A percentile compares a stretch with the other conserved stretches of the same genome.
These are phyloP conservation scores for Entomyzon cyanotis DNA, from an alignment of 2,113 vertebrate genomes.

Conservation along the genomic window DNA sequence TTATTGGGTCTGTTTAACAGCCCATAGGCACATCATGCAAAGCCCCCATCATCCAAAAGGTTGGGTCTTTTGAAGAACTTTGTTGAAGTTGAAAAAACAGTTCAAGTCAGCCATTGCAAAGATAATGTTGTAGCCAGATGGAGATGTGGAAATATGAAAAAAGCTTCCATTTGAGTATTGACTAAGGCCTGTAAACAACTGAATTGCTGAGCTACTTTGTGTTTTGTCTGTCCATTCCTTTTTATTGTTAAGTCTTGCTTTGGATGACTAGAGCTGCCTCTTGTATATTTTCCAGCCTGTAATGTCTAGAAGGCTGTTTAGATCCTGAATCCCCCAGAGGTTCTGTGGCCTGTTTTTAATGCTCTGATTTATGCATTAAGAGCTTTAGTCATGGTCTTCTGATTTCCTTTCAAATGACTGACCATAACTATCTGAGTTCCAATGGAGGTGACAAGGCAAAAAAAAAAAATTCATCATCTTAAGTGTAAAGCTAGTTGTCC, in stretches of 20 bases:
- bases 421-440: background rate
- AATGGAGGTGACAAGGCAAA: background rate
- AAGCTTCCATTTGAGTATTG: background rate
- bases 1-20: background rate
- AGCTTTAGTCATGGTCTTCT: background rate
- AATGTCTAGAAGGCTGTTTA: conserved; percentile 39
- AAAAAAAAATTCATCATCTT: background rate
- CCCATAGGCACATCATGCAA: background rate
- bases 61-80: background rate
- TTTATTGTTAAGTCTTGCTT: conserved; percentile 15
- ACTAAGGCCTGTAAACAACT: conserved; percentile 18
- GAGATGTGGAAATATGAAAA: background rate
- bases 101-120: background rate
- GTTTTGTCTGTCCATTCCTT: conserved; percentile 15
- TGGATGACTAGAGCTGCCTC: conserved; percentile 25
- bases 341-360: conserved; percentile 4
- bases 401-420: background rate
- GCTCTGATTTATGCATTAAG: conserved; percentile 7
- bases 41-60: background rate
- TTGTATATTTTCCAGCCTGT: conserved; percentile 28
- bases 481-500: background rate
- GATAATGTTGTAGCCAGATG: background rate
- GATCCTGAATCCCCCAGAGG: background rate
- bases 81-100: background rate
- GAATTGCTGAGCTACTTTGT: conserved; percentile 12